These are phyloP conservation scores for Catharus fuscescens DNA, from an alignment of 2,113 vertebrate species.

Conservation along the genomic window DNA sequence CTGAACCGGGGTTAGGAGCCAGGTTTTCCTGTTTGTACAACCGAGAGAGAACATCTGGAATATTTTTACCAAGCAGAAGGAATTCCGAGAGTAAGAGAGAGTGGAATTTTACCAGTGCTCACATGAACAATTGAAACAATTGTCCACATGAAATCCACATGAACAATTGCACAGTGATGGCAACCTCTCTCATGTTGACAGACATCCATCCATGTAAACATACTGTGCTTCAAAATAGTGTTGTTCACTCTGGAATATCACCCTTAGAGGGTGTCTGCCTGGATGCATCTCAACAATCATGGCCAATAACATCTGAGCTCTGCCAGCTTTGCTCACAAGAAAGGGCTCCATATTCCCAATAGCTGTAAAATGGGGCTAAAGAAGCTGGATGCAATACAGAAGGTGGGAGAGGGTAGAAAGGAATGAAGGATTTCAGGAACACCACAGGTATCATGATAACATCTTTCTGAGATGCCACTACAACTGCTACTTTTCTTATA, in stretches of 20 bases:
- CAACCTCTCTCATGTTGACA: neutral
- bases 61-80: neutral
- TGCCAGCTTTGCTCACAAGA: neutral
- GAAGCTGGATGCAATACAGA: neutral
- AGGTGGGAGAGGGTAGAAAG: neutral
- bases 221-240: neutral
- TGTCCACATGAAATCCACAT: neutral
- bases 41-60: neutral
- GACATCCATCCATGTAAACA: neutral
- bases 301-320: neutral
- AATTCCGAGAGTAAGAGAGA: neutral
- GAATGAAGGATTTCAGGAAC: neutral
- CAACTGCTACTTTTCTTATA: neutral
- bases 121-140: neutral
- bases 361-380: neutral
- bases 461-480: neutral
- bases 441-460: neutral
- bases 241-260: neutral
- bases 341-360: neutral
- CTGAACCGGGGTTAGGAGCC: neutral
- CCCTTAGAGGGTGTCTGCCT: neutral
- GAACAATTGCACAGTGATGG: neutral
- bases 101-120: neutral
- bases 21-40: neutral
- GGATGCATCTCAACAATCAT: neutral